phyloP scores from a whole-genome alignment of 2,888 invertebrate species.

The Cryptophagus acutangulus region DNA sequence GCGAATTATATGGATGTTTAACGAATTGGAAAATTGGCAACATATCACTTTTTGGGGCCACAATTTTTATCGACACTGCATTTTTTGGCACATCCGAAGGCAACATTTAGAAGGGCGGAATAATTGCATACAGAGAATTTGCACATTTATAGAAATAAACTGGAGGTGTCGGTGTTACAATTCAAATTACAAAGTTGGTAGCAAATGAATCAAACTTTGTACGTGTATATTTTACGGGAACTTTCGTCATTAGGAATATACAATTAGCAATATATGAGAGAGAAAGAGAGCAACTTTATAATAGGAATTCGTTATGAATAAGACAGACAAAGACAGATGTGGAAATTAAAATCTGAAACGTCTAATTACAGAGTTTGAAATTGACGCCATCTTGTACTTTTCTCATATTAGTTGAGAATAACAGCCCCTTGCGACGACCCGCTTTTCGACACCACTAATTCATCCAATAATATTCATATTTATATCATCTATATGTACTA shows the following conservation, averaged over 20 bases:
- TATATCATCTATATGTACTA: too few relatives aligned
- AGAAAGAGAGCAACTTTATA: slow-evolving; percentile 28
- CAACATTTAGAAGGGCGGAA: too few relatives aligned
- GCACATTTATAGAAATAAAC: slow-evolving; percentile 33
- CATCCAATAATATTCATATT: too few relatives aligned
- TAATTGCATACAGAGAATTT: too few relatives aligned
- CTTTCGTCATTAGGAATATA: slow-evolving; percentile 39
- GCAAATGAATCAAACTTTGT: slow-evolving; percentile 41
- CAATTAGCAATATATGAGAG: slow-evolving; percentile 31
- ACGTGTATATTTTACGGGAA: slow-evolving; percentile 39
- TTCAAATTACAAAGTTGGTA: slow-evolving; percentile 38
- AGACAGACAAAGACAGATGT: slow-evolving; percentile 37
- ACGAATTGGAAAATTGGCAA: too few relatives aligned
- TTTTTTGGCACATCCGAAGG: too few relatives aligned
- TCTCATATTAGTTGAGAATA: too few relatives aligned
- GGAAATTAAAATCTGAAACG: slow-evolving; percentile 43
- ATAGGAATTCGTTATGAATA: slow-evolving; percentile 25
- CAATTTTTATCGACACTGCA: too few relatives aligned
- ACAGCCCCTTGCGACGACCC: too few relatives aligned
- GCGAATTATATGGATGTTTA: too few relatives aligned
- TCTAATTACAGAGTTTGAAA: slow-evolving; percentile 41
- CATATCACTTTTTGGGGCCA: too few relatives aligned
- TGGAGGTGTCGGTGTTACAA: slow-evolving; percentile 36
- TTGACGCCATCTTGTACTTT: slow-evolving; percentile 42
- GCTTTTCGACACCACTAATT: too few relatives aligned